Percentiles rank a stretch among this genome's conserved stretches.
Evolutionary conservation across 1,140 invertebrate genomes (phyloP).

Genomic region (Phymorhynchus buccinoides): DNA sequence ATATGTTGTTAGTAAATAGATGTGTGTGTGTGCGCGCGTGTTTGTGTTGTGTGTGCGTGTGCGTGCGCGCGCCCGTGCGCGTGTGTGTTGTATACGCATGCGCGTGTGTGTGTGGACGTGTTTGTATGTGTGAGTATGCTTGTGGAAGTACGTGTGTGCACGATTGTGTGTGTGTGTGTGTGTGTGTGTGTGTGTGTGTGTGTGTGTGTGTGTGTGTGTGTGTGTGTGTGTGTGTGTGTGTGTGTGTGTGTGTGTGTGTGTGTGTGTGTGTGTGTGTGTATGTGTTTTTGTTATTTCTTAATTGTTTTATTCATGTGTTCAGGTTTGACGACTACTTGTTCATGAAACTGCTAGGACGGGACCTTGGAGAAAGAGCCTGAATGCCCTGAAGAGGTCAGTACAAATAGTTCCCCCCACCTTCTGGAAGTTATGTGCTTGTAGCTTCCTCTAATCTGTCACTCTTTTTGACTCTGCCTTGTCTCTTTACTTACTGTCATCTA

Average conservation of each 20-base stretch:
- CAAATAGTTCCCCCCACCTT: too few species aligned
- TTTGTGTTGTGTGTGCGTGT: not conserved
- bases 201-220: not conserved
- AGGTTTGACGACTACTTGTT: slow-evolving; percentile 43
- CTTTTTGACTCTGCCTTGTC: not conserved
- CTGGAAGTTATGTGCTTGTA: too few species aligned
- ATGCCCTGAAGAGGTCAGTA: slow-evolving; percentile 1
- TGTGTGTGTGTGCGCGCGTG: too few species aligned
- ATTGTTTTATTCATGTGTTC: not conserved
- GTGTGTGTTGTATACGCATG: not conserved
- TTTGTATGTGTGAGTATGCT: not conserved
- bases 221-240: not conserved
- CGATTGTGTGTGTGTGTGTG: not conserved
- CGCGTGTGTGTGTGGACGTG: slow-evolving; percentile 1
- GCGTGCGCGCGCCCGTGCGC: not conserved
- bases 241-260: not conserved
- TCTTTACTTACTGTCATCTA: too few species aligned
- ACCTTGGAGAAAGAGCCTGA: slow-evolving; percentile 31
- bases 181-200: slow-evolving; percentile 14
- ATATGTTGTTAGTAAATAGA: too few species aligned
- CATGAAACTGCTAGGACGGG: slow-evolving; percentile 41
- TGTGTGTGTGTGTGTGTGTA: not conserved
- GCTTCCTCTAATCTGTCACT: not conserved
- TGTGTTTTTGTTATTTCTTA: not conserved
- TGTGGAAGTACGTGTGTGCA: not conserved